Evolutionary conservation across 2,797 vertebrate genomes (phyloP).

Genomic region (Lutra lutra): DNA sequence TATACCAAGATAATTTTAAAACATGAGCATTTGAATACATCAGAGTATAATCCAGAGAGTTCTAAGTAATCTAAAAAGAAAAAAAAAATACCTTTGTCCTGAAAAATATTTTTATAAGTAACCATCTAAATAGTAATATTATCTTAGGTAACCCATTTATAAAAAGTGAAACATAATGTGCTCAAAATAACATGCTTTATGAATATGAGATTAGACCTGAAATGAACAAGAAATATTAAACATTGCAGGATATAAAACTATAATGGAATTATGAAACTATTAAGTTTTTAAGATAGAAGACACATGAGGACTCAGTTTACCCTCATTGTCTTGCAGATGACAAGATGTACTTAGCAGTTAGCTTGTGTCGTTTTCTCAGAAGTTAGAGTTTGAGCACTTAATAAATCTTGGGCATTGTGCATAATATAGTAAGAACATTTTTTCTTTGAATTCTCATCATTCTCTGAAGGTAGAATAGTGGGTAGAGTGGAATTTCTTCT

Average conservation of each 20-base stretch:
- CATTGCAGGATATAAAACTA: background rate
- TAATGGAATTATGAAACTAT: background rate
- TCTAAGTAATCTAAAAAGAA: background rate
- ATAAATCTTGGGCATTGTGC: background rate
- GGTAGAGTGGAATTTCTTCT: background rate
- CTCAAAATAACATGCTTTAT: background rate
- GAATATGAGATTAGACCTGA: background rate
- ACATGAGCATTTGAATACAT: background rate
- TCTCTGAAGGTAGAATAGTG: background rate
- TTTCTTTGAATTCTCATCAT: background rate
- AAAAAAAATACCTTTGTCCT: background rate
- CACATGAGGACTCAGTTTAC: background rate
- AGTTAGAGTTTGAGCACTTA: background rate
- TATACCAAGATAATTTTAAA: background rate
- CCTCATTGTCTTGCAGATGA: background rate
- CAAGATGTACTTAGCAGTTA: background rate
- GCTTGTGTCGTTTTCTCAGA: background rate
- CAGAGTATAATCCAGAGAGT: background rate
- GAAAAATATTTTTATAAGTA: background rate
- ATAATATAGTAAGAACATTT: background rate
- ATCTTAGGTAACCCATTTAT: background rate
- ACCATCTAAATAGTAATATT: background rate
- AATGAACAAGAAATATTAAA: background rate
- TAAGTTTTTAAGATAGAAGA: background rate
- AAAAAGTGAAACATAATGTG: background rate